A percentile compares a stretch with the other conserved stretches of the same genome.
Conservation (phyloP, 1,140 invertebrate genomes). For the Caerostris extrusa region DNA sequence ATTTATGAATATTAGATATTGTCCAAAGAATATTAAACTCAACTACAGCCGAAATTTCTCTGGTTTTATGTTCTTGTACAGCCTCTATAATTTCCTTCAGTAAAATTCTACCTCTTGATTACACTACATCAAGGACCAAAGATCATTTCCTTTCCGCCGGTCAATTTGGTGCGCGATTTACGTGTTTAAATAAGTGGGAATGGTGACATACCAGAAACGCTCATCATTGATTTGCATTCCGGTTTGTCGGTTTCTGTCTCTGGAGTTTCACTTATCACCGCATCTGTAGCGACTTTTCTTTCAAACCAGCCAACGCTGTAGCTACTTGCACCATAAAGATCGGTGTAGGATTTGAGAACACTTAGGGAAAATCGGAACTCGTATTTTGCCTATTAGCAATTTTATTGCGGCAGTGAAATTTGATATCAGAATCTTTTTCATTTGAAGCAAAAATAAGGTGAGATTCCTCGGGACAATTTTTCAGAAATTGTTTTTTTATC, state of each 20-base stretch:
- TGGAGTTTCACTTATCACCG: conserved; percentile 22
- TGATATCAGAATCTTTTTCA: conserved; percentile 51
- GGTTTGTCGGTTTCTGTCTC: not conserved
- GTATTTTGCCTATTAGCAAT: conserved; percentile 51
- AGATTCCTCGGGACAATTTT: not conserved
- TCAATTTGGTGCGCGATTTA: too few species aligned
- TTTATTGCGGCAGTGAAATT: conserved; percentile 57
- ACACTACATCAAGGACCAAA: too few species aligned
- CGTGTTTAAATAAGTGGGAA: not conserved
- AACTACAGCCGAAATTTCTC: too few species aligned
- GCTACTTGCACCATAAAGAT: conserved; percentile 48
- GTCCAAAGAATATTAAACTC: too few species aligned
- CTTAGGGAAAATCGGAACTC: conserved; percentile 44
- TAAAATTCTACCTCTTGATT: too few species aligned
- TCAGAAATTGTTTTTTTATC: not conserved
- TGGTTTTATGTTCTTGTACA: too few species aligned
- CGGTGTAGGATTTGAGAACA: conserved; percentile 34
- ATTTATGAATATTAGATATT: too few species aligned
- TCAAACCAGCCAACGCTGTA: conserved; percentile 25
- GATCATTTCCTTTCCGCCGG: too few species aligned
- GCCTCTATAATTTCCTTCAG: too few species aligned
- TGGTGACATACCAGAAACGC: not conserved
- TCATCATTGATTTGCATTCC: not conserved
- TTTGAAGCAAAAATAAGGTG: not conserved
- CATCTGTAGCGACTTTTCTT: conserved; percentile 48